Evolutionary conservation across 2,888 invertebrate species (phyloP).

Genomic region (Chrysolina americana): DNA sequence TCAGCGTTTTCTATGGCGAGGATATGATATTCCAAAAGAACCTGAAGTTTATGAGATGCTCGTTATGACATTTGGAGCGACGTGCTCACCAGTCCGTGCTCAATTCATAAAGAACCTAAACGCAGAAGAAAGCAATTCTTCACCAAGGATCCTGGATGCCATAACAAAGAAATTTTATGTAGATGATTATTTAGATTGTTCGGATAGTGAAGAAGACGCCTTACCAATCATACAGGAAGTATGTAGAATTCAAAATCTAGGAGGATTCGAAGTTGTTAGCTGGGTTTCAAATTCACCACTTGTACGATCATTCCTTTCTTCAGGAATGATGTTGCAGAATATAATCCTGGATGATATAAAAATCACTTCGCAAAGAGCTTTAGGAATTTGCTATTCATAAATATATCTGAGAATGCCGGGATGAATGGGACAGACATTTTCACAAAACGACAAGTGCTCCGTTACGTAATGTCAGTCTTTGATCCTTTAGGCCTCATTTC

Average conservation of each 20-base stretch:
- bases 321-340: too few relatives aligned
- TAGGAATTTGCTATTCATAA: not conserved
- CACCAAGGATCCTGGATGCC: too few relatives aligned
- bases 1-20: not conserved
- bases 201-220: not conserved
- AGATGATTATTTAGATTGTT: too few relatives aligned
- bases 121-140: too few relatives aligned
- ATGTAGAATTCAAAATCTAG: not conserved
- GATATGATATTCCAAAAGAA: not conserved
- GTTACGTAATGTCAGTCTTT: constrained; percentile 5
- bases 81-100: not conserved
- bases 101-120: not conserved
- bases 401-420: not conserved
- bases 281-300: not conserved
- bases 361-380: too few relatives aligned
- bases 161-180: too few relatives aligned
- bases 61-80: not conserved
- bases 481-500: constrained; percentile 12
- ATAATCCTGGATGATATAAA: not conserved
- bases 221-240: not conserved
- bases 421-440: too few relatives aligned
- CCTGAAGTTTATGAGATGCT: too few relatives aligned
- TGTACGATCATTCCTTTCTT: too few relatives aligned
- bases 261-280: not conserved
- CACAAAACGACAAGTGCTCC: constrained; percentile 19